Conservation (phyloP, 1,140 invertebrate species). For the Tetragnatha versicolor region DNA sequence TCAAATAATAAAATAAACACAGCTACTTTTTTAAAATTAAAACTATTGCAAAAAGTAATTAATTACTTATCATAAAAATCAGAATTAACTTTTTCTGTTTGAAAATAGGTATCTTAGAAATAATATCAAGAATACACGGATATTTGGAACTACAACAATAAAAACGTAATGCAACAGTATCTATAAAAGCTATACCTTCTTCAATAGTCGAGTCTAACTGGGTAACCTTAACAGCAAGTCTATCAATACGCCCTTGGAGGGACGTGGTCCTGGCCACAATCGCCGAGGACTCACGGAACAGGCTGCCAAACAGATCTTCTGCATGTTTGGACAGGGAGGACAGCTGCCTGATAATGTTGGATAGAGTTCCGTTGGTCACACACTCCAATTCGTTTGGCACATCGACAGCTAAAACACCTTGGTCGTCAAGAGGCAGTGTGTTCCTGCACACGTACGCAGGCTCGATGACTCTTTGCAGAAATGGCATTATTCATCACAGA, state of each 20-base stretch:
- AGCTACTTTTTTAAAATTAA: too few species aligned
- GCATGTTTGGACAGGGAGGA: conserved; percentile 94
- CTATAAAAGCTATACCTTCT: conserved; percentile 74
- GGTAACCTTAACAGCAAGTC: conserved; percentile 91
- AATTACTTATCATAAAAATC: too few species aligned
- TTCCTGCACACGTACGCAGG: conserved; percentile 90
- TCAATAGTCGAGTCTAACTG: conserved; percentile 95
- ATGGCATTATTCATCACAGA: conserved; percentile 77
- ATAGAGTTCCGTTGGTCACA: conserved; percentile 94
- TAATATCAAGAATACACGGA: too few species aligned
- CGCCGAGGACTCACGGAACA: conserved; percentile 84
- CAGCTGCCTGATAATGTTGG: conserved; percentile 88
- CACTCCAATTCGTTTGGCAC: conserved; percentile 94
- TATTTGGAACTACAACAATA: too few species aligned
- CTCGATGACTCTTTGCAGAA: conserved; percentile 92
- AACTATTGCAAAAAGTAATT: background rate
- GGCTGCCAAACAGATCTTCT: conserved; percentile 94
- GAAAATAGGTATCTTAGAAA: too few species aligned
- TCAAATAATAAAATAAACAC: too few species aligned
- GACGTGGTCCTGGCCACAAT: conserved; percentile 85
- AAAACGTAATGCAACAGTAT: too few species aligned
- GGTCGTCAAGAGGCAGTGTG: conserved; percentile 75
- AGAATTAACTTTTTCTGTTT: too few species aligned
- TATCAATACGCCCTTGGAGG: conserved; percentile 89
- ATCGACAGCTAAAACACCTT: conserved; percentile 52